Conservation (phyloP, 2,113 vertebrate species). For the Dinomys branickii region DNA sequence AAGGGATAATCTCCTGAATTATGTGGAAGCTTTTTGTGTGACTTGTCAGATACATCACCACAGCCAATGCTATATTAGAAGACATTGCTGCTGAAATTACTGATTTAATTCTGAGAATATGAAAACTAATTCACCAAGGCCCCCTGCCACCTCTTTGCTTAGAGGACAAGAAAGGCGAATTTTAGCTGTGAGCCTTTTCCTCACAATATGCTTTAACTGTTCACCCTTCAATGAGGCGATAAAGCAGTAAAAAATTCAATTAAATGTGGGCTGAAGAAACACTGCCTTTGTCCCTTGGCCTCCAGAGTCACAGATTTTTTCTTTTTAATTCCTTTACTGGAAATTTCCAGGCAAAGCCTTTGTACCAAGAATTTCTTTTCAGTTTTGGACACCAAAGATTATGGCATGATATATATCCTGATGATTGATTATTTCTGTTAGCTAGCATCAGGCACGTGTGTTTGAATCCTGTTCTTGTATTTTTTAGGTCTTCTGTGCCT, state of each 20-base stretch:
- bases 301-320: background rate
- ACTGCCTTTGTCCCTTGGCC: background rate
- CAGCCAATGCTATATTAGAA: constrained; percentile 35
- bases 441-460: background rate
- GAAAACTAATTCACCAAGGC: constrained; percentile 60
- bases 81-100: constrained; percentile 63
- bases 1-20: constrained; percentile 36
- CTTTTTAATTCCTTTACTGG: background rate
- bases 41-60: background rate
- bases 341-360: constrained; percentile 38
- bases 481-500: constrained; percentile 47
- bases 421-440: background rate
- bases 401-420: constrained; percentile 8
- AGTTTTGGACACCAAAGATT: constrained; percentile 71
- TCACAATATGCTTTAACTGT: constrained; percentile 38
- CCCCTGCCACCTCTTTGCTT: constrained; percentile 40
- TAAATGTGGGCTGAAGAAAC: background rate
- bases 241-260: constrained; percentile 70
- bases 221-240: background rate
- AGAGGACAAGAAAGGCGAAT: constrained; percentile 41
- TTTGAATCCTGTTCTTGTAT: constrained; percentile 43
- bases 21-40: constrained; percentile 46
- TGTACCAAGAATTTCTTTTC: constrained; percentile 49
- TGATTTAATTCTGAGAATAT: constrained; percentile 63
- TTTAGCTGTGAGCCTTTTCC: constrained; percentile 46